These are phyloP conservation scores for Acipenser ruthenus DNA, from an alignment of 2,797 vertebrate genomes.

Conservation along the genomic window DNA sequence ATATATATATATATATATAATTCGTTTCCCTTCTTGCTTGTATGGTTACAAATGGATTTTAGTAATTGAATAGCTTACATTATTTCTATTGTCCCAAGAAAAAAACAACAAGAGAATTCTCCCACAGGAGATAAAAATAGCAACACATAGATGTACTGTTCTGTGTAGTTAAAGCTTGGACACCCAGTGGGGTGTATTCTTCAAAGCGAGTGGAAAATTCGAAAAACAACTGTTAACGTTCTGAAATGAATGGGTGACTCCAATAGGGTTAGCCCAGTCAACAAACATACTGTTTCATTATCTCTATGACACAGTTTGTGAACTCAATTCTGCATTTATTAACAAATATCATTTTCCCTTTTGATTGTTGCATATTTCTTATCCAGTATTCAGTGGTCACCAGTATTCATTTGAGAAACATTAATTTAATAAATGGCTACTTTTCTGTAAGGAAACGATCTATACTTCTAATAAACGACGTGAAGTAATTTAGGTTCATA, in stretches of 20 bases:
- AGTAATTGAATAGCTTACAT: not conserved
- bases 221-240: conserved; percentile 69
- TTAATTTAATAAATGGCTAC: too few relatives aligned
- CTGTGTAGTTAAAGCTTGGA: conserved; percentile 71
- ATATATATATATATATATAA: too few relatives aligned
- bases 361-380: too few relatives aligned
- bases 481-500: too few relatives aligned
- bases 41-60: not conserved
- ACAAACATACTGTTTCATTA: not conserved
- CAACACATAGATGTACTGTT: conserved; percentile 43
- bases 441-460: too few relatives aligned
- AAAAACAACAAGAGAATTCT: conserved; percentile 38
- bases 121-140: conserved; percentile 66
- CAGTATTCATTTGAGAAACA: too few relatives aligned
- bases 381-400: too few relatives aligned
- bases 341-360: not conserved
- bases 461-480: too few relatives aligned
- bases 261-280: not conserved
- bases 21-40: too few relatives aligned
- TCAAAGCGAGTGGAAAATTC: conserved; percentile 76
- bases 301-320: not conserved
- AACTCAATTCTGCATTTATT: not conserved
- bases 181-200: conserved; percentile 70
- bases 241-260: conserved; percentile 60
- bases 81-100: conserved; percentile 3